A percentile compares a stretch with the other conserved stretches of the same genome.
These are phyloP conservation scores for Pseudochromis fuscus DNA, from an alignment of 2,797 vertebrate genomes.

Conservation along the genomic window DNA sequence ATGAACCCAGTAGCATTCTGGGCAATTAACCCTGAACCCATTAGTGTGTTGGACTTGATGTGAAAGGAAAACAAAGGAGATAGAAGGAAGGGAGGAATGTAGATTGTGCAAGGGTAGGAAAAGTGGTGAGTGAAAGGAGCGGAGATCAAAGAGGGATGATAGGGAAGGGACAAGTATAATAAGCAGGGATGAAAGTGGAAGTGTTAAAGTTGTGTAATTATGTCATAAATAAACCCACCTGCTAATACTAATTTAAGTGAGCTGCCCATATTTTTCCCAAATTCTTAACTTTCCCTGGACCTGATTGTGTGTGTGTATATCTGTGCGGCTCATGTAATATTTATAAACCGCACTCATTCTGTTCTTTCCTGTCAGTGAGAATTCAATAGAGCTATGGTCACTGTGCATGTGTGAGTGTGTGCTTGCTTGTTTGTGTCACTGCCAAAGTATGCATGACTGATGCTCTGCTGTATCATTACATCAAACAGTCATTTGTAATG, in stretches of 20 bases:
- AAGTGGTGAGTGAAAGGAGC: background rate
- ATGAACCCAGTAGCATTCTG: slow-evolving; percentile 4
- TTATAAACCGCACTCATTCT: slow-evolving; percentile 20
- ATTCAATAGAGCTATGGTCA: slow-evolving; percentile 3
- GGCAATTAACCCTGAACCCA: slow-evolving; percentile 15
- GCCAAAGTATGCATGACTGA: slow-evolving; percentile 24
- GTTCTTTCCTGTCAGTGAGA: slow-evolving; percentile 21
- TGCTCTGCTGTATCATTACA: background rate
- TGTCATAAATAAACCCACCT: no score
- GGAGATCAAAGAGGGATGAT: background rate
- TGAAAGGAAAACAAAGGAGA: slow-evolving; percentile 6
- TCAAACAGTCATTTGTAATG: slow-evolving; percentile 32
- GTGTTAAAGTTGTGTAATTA: no score
- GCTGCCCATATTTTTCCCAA: background rate
- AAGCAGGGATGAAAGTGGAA: no score
- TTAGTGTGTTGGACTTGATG: background rate
- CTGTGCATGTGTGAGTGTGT: background rate
- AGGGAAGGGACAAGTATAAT: no score
- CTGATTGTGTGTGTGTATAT: slow-evolving; percentile 6
- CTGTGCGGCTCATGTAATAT: slow-evolving; percentile 15
- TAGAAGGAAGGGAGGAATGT: background rate
- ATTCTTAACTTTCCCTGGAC: background rate
- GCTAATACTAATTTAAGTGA: background rate
- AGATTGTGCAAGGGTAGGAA: background rate
- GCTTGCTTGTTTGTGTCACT: slow-evolving; percentile 27